Evolutionary conservation across 2,888 invertebrate genomes (phyloP), one percentile per base, ranked within the genome.

Genomic region (Trachelus troglodyta): DNA sequence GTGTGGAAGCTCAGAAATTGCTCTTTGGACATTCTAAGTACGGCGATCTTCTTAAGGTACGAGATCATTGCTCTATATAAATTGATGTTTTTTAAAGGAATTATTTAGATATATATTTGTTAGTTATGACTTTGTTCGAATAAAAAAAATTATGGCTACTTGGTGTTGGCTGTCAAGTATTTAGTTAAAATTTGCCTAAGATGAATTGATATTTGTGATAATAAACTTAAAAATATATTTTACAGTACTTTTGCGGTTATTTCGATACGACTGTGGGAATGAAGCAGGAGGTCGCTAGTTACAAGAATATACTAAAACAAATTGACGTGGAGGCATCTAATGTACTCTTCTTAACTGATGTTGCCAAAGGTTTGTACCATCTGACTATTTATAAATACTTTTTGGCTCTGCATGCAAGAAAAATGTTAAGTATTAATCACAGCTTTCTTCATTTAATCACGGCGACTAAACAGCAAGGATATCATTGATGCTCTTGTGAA

Each of bases 191-290:
- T 75, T n/a, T n/a, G 33, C n/a, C 30, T 15, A 15, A 56, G 9
- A 56, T 23, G 1, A 56, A 56, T 56, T 56, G 56, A 56, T 34
- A 78, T 75, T 75, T 69, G 40, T 69, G 31, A 31, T 12, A 71
- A 34, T 12, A 71, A 30, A 15, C 12, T 71, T 6, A 11, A 71
- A 71, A 30, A 33, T 31, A 71, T 71, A 3, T 71, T 71, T 84
- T 84, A 81, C 87, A 94, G 94, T 90, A 92, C 79, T 92, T 99
- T 79, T 94, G 94, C 75, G 96, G 95, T 0, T 95, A 97, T 91
- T 99, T 97, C 90, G 98, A 99, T 89, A 98, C 98, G 0, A 94
- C 94, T 6, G 93, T 96, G 79, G 99, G 99, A 0, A 91, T 93
- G 40, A 99, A 99, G 91, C 95, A 95, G 82, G 96, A 97, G 83